These are phyloP conservation scores for Wasmannia auropunctata DNA, from an alignment of 1,140 invertebrate species.

Conservation along the genomic window DNA sequence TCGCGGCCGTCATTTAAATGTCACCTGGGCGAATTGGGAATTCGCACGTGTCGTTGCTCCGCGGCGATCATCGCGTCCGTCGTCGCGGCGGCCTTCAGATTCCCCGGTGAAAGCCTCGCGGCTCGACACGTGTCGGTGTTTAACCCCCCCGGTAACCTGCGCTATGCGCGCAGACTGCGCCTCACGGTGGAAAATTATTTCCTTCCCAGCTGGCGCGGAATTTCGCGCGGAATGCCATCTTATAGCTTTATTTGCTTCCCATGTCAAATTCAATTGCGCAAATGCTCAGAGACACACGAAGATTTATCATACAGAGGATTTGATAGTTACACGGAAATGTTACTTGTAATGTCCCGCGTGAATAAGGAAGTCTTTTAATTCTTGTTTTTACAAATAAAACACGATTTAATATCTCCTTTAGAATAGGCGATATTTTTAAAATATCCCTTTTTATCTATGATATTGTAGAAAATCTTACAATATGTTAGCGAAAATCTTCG, in stretches of 20 bases:
- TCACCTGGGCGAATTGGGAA: constrained; percentile 21
- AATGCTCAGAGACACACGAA: neutral
- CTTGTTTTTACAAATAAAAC: neutral
- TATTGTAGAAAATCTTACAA: neutral
- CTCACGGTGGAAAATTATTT: constrained; percentile 15
- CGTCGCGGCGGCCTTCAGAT: constrained; percentile 29
- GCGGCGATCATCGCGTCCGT: neutral
- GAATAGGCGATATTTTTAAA: neutral
- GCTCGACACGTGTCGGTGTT: constrained; percentile 29
- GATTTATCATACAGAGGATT: neutral
- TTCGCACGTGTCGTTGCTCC: constrained; percentile 10
- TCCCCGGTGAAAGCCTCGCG: constrained; percentile 24
- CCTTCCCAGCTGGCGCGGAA: neutral
- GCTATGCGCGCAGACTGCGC: neutral
- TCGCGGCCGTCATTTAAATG: constrained; percentile 1
- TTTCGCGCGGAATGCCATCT: neutral
- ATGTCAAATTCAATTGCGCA: neutral
- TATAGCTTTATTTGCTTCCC: neutral
- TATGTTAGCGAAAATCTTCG: neutral
- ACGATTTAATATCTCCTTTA: neutral
- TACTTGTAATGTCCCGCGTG: neutral
- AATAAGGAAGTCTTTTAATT: neutral
- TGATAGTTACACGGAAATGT: neutral
- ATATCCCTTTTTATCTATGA: neutral
- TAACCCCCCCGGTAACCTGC: constrained; percentile 29